phyloP scores from a whole-genome alignment of 1,140 invertebrate species.

The Leptoteleia sp. region DNA sequence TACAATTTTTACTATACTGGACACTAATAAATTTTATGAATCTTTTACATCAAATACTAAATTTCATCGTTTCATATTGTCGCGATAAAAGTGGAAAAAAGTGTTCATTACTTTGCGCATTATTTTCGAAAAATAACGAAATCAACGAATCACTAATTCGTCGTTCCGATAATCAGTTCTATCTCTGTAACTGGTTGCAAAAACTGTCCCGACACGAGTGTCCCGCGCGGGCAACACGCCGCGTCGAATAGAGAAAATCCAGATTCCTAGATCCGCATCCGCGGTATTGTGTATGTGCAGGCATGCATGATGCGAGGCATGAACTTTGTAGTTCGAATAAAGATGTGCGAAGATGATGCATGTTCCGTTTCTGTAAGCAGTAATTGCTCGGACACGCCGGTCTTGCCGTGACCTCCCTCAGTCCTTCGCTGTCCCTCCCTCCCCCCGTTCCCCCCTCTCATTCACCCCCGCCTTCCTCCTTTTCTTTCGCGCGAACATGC shows the following conservation, averaged over 20 bases:
- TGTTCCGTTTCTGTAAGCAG: constrained; percentile 69
- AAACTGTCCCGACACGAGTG: constrained; percentile 5
- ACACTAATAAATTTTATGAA: no score
- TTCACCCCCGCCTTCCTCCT: constrained; percentile 13
- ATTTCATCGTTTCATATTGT: no score
- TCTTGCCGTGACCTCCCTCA: constrained; percentile 55
- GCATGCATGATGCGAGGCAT: constrained; percentile 65
- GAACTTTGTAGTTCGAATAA: constrained; percentile 66
- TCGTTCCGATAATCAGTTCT: no score
- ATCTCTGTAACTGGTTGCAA: no score
- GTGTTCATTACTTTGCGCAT: no score
- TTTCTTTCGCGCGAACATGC: constrained; percentile 41
- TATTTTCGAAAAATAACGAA: no score
- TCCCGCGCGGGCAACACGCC: constrained; percentile 6
- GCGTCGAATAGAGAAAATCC: constrained; percentile 53
- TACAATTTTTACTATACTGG: no score
- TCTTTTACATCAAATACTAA: no score
- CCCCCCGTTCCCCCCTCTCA: no score
- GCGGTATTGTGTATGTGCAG: constrained; percentile 69
- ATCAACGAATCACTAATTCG: no score
- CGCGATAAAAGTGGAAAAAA: no score
- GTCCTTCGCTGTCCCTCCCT: background rate
- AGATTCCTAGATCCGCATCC: constrained; percentile 65
- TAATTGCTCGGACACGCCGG: constrained; percentile 71
- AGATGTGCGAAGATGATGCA: constrained; percentile 71